These are phyloP conservation scores for Neoarius graeffei DNA, from an alignment of 2,113 vertebrate species.

Conservation along the genomic window DNA sequence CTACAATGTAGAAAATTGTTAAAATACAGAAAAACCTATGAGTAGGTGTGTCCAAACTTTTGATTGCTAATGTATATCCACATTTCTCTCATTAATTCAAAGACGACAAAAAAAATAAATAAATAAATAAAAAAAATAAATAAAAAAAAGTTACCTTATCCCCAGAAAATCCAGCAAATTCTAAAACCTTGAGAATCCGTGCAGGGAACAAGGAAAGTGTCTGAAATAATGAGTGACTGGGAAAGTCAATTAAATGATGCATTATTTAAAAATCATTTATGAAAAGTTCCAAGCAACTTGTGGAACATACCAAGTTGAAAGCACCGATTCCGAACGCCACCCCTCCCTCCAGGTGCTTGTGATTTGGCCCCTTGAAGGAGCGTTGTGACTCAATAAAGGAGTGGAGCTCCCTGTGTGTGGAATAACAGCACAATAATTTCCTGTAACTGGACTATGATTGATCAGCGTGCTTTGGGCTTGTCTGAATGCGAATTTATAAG, in stretches of 20 bases:
- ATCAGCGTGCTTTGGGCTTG: constrained; percentile 10
- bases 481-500: neutral
- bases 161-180: constrained; percentile 82
- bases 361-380: constrained; percentile 69
- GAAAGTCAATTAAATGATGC: neutral
- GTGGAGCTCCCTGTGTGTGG: constrained; percentile 72
- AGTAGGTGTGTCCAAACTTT: too few species aligned
- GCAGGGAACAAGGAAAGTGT: constrained; percentile 80
- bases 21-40: too few species aligned
- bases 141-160: constrained; percentile 73
- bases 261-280: neutral
- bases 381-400: constrained; percentile 68
- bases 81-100: neutral
- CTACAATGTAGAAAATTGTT: too few species aligned
- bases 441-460: neutral
- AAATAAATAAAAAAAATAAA: too few species aligned
- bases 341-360: constrained; percentile 76
- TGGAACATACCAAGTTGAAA: constrained; percentile 76
- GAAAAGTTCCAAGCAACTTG: neutral
- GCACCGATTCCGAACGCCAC: constrained; percentile 79
- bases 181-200: constrained; percentile 76
- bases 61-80: too few species aligned
- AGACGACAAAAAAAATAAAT: neutral
- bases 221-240: constrained; percentile 58
- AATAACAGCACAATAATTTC: neutral